Evolutionary conservation across 1,140 invertebrate genomes (phyloP).

Genomic region (Monomorium pharaonis): DNA sequence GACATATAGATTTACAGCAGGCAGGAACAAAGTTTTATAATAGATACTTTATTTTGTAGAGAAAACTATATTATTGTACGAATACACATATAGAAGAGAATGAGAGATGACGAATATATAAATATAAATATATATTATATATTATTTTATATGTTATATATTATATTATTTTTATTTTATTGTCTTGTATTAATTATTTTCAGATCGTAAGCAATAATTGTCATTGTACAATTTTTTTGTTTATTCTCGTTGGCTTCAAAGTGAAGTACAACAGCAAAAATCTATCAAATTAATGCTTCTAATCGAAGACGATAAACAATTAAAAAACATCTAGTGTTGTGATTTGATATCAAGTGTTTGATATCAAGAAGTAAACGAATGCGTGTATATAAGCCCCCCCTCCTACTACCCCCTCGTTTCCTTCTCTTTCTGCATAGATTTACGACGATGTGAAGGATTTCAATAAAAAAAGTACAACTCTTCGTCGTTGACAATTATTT

Average conservation of each 20-base stretch:
- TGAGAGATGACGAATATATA: slow-evolving; percentile 67
- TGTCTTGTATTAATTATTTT: slow-evolving; percentile 75
- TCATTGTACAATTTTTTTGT: not conserved
- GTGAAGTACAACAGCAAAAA: not conserved
- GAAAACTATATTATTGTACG: slow-evolving; percentile 80
- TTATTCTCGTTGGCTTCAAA: not conserved
- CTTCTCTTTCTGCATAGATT: slow-evolving; percentile 69
- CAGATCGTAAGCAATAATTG: slow-evolving; percentile 71
- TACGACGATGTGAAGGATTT: slow-evolving; percentile 79
- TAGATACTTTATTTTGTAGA: slow-evolving; percentile 83
- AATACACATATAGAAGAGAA: slow-evolving; percentile 78
- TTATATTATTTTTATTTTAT: slow-evolving; percentile 81
- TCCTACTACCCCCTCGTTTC: slow-evolving; percentile 48
- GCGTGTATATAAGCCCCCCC: slow-evolving; percentile 82
- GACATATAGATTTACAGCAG: slow-evolving; percentile 59
- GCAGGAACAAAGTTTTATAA: slow-evolving; percentile 79
- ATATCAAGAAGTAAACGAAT: slow-evolving; percentile 72
- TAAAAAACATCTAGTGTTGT: slow-evolving; percentile 68
- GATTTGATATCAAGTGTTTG: slow-evolving; percentile 66
- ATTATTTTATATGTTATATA: slow-evolving; percentile 77
- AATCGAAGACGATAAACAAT: slow-evolving; percentile 71
- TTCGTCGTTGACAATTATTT: slow-evolving; percentile 57
- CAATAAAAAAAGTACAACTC: slow-evolving; percentile 84
- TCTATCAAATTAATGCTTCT: slow-evolving; percentile 71
- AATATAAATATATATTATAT: slow-evolving; percentile 76